Evolutionary conservation across 2,797 vertebrate species (phyloP).

Genomic region (Gephyroberyx darwinii): DNA sequence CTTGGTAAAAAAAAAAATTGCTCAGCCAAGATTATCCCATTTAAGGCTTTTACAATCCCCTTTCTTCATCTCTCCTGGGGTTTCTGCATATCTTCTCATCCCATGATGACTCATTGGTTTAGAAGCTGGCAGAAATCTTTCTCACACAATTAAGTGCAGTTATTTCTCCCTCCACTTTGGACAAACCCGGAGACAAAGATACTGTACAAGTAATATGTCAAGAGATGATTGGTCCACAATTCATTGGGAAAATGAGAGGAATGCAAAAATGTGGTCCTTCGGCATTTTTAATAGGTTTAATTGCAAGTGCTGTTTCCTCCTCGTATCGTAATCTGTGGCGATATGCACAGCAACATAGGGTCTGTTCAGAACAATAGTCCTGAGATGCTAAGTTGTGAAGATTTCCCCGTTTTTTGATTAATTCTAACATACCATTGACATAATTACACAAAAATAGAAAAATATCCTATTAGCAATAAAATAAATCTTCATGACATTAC

Average conservation of each 20-base stretch:
- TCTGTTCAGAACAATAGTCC: too few relatives aligned
- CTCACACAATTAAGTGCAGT: constrained; percentile 90
- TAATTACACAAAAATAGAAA: not conserved
- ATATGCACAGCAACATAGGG: too few relatives aligned
- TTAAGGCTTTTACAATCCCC: constrained; percentile 73
- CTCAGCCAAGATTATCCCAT: constrained; percentile 73
- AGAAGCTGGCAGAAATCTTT: constrained; percentile 89
- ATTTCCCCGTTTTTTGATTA: not conserved
- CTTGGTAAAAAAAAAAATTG: constrained; percentile 40
- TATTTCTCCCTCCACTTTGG: constrained; percentile 82
- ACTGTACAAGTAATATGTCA: not conserved
- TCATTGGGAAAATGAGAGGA: not conserved
- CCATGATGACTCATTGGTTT: constrained; percentile 90
- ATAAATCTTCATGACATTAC: not conserved
- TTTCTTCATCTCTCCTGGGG: constrained; percentile 81
- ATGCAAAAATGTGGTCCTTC: not conserved
- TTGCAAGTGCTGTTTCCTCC: too few relatives aligned
- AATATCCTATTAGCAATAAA: not conserved
- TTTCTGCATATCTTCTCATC: constrained; percentile 89
- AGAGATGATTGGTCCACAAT: constrained; percentile 11
- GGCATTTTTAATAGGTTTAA: too few relatives aligned
- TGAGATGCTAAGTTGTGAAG: too few relatives aligned
- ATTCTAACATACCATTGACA: constrained; percentile 4
- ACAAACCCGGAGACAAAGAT: constrained; percentile 36
- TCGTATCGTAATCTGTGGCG: too few relatives aligned